Conservation (phyloP, 1,140 invertebrate species). For the Listronotus oregonensis region DNA sequence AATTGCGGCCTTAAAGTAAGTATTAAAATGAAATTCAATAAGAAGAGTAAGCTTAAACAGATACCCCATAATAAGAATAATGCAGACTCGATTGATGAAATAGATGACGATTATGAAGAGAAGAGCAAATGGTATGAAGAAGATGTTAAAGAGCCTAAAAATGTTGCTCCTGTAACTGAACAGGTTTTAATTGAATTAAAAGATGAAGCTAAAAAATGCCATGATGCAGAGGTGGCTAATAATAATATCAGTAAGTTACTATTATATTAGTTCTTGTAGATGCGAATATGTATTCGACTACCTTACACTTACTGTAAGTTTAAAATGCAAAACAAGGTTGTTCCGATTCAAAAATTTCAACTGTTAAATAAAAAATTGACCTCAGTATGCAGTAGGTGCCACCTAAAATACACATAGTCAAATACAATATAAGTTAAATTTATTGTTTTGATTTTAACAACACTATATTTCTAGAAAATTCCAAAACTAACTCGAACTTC, state of each 20-base stretch:
- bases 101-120: constrained; percentile 31
- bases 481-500: constrained; percentile 61
- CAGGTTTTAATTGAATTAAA: constrained; percentile 62
- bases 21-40: constrained; percentile 22
- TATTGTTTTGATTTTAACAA: too few species aligned
- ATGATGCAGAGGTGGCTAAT: constrained; percentile 57
- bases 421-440: too few species aligned
- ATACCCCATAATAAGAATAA: background rate
- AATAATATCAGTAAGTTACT: constrained; percentile 61
- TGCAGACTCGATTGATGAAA: constrained; percentile 4
- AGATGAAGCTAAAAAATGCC: constrained; percentile 64
- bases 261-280: too few species aligned
- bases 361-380: too few species aligned
- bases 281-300: too few species aligned
- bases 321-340: too few species aligned
- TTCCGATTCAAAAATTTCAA: too few species aligned
- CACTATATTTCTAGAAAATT: constrained; percentile 59
- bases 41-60: constrained; percentile 15
- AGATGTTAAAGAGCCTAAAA: constrained; percentile 46
- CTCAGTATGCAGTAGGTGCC: too few species aligned
- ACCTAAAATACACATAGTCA: too few species aligned
- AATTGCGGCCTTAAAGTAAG: background rate
- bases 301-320: too few species aligned
- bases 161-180: constrained; percentile 54
- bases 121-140: constrained; percentile 42